Base-by-base conservation (phyloP, 2,797 vertebrate species). In the Galago senegalensis region DNA sequence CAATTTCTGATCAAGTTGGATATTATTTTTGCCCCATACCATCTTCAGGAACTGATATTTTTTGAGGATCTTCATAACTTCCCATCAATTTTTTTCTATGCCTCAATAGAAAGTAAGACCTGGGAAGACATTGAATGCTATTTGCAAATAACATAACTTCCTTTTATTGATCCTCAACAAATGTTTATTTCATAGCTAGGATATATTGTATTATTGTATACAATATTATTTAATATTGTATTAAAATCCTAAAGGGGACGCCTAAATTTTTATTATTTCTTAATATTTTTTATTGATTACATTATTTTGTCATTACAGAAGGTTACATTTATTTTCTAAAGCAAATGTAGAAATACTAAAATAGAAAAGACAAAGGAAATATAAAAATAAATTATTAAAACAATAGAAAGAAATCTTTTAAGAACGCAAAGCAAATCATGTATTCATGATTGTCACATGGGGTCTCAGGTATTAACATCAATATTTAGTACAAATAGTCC, bases 241-340 rank as follows among this genome's bases (percentile, higher is more conserved):
- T 46, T 88, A 25, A 91, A 82, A 60, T 72, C 67, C 53, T 60
- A 34, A 75, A 43, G 65, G 13, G 31, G 21, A 65, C 16, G 5
- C 81, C 56, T 65, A 81, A 43, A 93, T 73, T 81, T 87, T 70
- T 34, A 73, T 81, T 40, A 81, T 73, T 87, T 70, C 63, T 82
- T 88, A 53, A 65, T 56, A 65, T 21, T 14, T 49, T 17, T 70
- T 37, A 70, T 77, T 49, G 4, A 77, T 89, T 37, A 12, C 14
- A 61, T 84, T n/a, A 69, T 60, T 60, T 60, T 60, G 7, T 21
- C 21, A 60, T 23, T 58, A 18, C 1, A 58, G 18, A 23, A 60
- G 20, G 58, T 60, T 60, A 60, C 58, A 60, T 60, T 60, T 23
- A 60, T 60, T 60, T 20, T 60, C 18, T 60, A 60, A 20, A 60